Percentiles rank a stretch among this genome's conserved stretches.
Evolutionary conservation across 2,797 vertebrate genomes (phyloP).

Genomic region (Otus scops): DNA sequence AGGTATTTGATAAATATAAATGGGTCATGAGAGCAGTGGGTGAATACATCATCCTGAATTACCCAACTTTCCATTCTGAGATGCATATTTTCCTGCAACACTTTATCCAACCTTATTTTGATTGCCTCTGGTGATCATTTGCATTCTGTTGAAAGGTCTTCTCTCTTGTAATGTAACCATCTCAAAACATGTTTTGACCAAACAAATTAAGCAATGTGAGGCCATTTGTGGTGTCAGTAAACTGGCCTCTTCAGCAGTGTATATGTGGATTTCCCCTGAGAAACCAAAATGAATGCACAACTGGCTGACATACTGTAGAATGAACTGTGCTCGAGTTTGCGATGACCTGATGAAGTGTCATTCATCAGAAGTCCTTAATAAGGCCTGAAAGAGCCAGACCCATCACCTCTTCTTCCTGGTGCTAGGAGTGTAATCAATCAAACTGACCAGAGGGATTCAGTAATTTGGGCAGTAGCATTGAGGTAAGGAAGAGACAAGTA

Average conservation of each 20-base stretch:
- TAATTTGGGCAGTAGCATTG: neutral
- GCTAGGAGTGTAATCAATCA: neutral
- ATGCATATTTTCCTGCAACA: neutral
- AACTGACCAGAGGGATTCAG: neutral
- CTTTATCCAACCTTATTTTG: neutral
- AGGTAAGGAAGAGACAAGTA: neutral
- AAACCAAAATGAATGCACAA: neutral
- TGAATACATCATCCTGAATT: neutral
- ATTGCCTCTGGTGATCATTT: neutral
- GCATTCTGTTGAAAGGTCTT: neutral
- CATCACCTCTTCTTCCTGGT: neutral
- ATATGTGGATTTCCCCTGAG: neutral
- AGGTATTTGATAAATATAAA: neutral
- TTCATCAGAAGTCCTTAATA: neutral
- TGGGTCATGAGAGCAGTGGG: neutral
- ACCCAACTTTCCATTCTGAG: neutral
- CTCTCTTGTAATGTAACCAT: neutral
- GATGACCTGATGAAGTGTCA: neutral
- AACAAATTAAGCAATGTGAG: neutral
- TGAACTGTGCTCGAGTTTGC: fast-evolving
- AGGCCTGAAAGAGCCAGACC: neutral
- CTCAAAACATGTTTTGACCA: neutral
- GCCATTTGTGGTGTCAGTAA: neutral
- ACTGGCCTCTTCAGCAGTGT: neutral
- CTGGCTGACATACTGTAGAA: neutral